Conservation (phyloP, 1,140 invertebrate genomes). For the Laodelphax striatellus region DNA sequence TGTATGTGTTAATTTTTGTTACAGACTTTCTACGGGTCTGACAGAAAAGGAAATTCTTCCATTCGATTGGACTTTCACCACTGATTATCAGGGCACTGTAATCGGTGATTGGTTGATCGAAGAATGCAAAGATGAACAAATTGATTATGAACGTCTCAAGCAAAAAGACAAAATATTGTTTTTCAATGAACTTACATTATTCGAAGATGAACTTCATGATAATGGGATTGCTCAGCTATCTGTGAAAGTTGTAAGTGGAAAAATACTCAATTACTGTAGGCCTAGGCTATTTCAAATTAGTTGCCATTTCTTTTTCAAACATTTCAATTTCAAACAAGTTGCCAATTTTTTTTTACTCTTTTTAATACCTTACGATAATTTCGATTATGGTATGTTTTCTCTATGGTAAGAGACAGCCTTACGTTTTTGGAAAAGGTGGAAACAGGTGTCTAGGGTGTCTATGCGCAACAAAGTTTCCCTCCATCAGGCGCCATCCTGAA, state of each 20-base stretch:
- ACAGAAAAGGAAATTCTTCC: slow-evolving; percentile 69
- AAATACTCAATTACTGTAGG: too few relatives aligned
- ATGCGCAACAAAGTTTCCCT: too few relatives aligned
- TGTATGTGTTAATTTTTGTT: slow-evolving; percentile 11
- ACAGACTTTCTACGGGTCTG: slow-evolving; percentile 42
- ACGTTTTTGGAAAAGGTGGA: too few relatives aligned
- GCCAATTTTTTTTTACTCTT: too few relatives aligned
- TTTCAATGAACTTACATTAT: slow-evolving; percentile 86
- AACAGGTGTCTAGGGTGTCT: too few relatives aligned
- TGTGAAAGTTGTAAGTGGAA: slow-evolving; percentile 80
- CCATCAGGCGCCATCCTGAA: too few relatives aligned
- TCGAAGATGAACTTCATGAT: slow-evolving; percentile 98
- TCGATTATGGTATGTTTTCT: too few relatives aligned
- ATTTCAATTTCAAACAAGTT: too few relatives aligned
- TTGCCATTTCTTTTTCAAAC: too few relatives aligned
- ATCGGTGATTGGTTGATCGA: slow-evolving; percentile 42
- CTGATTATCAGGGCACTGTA: slow-evolving; percentile 79
- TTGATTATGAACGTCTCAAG: slow-evolving; percentile 86
- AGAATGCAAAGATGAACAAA: slow-evolving; percentile 36
- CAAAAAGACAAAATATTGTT: slow-evolving; percentile 86
- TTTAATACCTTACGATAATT: too few relatives aligned
- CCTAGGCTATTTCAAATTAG: too few relatives aligned
- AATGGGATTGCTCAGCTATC: slow-evolving; percentile 84
- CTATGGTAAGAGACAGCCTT: too few relatives aligned
- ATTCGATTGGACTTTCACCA: slow-evolving; percentile 98